Conservation (phyloP, 2,797 vertebrate species). For the Anabas testudineus region DNA sequence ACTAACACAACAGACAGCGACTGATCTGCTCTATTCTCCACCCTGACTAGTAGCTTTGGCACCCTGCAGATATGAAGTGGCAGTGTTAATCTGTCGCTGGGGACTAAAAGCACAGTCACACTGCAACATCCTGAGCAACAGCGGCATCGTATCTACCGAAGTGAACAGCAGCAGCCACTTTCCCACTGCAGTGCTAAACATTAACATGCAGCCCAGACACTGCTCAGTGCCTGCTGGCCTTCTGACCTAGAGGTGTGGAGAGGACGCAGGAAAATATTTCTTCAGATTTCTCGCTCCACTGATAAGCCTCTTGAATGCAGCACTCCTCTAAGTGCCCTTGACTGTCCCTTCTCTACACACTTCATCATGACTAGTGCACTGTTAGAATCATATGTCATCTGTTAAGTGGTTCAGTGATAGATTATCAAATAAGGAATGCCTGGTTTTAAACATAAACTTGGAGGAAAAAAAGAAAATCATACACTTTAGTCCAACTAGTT, state of each 20-base stretch:
- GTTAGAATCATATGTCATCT: constrained; percentile 45
- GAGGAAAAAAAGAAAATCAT: not conserved
- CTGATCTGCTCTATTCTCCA: not conserved
- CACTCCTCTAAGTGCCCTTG: constrained; percentile 77
- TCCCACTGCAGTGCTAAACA: constrained; percentile 46
- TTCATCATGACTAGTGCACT: constrained; percentile 35
- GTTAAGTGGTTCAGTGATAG: constrained; percentile 31
- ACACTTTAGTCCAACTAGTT: too few species aligned
- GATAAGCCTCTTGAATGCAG: constrained; percentile 58
- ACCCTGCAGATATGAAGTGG: constrained; percentile 18
- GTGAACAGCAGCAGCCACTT: constrained; percentile 40
- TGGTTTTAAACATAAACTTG: not conserved
- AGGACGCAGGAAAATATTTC: constrained; percentile 67
- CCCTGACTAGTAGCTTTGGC: not conserved
- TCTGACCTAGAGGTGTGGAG: constrained; percentile 73
- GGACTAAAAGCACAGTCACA: constrained; percentile 35
- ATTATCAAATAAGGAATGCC: constrained; percentile 59
- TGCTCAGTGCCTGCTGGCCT: constrained; percentile 52
- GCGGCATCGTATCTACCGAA: constrained; percentile 29
- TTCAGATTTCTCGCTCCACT: constrained; percentile 81
- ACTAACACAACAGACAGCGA: not conserved
- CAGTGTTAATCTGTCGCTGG: constrained; percentile 52
- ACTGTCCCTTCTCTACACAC: constrained; percentile 59
- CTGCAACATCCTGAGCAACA: constrained; percentile 41
- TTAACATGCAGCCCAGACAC: constrained; percentile 61